Base-by-base conservation (phyloP, 2,797 vertebrate genomes). In the Sebastes matsubarae region DNA sequence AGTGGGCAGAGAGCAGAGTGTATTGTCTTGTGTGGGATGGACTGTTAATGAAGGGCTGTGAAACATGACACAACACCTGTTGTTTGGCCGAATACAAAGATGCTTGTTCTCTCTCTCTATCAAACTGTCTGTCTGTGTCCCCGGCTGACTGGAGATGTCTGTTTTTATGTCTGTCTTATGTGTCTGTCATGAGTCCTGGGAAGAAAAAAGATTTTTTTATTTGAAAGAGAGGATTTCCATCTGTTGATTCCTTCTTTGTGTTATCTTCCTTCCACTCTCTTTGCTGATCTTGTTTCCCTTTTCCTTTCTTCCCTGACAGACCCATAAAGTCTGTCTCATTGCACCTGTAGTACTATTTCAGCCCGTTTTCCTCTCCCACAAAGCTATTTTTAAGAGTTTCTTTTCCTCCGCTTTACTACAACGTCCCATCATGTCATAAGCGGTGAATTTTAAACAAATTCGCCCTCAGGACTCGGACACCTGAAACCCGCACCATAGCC, bases 41-140 rank as follows among this genome's bases (percentile, higher is more conserved):
- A 65, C 68, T 73, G 75, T 83, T 89, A 79, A 88, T 83, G 91
- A 87, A 79, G 87, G 63, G 71, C 78, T 77, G 79, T 86, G 88
- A 92, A 93, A 93, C 89, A 81, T 83, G 90, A 91, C 83, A 88
- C 92, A 87, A 89, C 94, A 93, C 91, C 93, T 94, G 90, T 71
- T 93, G 90, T 90, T 91, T 77, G 74, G 73, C 25, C 52, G 13
- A 74, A 90, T 63, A 93, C 84, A 92, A 88, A 89, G 88, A 91
- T 89, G 84, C 75, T 92, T 88, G 83, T 91, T 86, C 82, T 80
- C 68, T 32, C 30, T 14, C 32, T 61, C 36, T 38, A 72, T 81
- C 73, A 58, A 64, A 75, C 70, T 77, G 78, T 77, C 61, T 75
- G 42, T 83, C 55, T 82, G 72, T 9, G 6, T 30, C 68, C 30